Percentiles rank a stretch among this genome's conserved stretches.
phyloP scores from a whole-genome alignment of 2,113 vertebrate genomes.

The Mola mola region DNA sequence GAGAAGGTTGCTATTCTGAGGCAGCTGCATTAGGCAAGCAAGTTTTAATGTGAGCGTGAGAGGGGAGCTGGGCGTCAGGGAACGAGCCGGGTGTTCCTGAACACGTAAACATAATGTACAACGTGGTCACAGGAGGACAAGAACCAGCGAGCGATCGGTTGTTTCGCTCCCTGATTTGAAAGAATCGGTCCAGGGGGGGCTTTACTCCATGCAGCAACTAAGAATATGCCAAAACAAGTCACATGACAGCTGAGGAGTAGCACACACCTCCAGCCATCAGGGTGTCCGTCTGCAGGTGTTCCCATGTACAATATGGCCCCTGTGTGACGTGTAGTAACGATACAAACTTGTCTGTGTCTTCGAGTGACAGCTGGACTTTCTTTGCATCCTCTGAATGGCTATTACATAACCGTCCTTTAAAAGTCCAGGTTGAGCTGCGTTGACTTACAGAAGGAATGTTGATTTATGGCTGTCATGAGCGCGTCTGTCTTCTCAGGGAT shows the following conservation, averaged over 20 bases:
- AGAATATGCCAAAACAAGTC: neutral
- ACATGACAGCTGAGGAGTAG: neutral
- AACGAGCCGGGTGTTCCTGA: conserved; percentile 46
- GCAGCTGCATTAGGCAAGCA: conserved; percentile 76
- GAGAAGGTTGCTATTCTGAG: conserved; percentile 90
- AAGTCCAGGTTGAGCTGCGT: no score
- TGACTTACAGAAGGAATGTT: no score
- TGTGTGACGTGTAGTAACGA: no score
- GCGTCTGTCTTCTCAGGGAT: neutral
- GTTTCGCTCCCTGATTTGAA: no score
- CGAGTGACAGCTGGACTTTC: no score
- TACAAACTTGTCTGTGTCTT: no score
- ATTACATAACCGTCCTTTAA: no score
- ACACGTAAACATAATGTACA: conserved; percentile 32
- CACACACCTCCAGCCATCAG: neutral
- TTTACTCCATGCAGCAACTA: neutral
- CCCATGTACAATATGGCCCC: no score
- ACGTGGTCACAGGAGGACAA: conserved; percentile 3
- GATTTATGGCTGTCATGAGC: no score
- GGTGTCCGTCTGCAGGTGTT: neutral
- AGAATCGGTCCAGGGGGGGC: no score
- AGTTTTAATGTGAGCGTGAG: conserved; percentile 59
- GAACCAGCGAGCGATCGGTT: neutral
- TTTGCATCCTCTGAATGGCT: no score
- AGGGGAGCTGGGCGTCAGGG: conserved; percentile 40